Base-by-base conservation (phyloP, 2,113 vertebrate species). In the Pygoscelis antarcticus region DNA sequence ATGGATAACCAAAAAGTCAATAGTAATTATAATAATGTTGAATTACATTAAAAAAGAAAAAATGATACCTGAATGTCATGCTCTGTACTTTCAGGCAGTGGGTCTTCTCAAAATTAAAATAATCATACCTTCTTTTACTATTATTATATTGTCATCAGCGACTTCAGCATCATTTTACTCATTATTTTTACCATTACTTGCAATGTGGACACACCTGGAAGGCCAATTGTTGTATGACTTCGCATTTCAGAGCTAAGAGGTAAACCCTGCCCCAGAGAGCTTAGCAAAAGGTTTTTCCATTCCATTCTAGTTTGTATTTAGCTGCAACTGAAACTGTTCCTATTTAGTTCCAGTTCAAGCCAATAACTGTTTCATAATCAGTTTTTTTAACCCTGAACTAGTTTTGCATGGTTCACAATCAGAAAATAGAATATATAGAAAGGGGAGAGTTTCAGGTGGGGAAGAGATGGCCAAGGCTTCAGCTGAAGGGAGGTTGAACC, bases 21-120 rank as follows among this genome's bases (percentile, higher is more conserved):
- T 40, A 80, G 75, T 65, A 83, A 90, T 91, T 80, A 86, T 52
- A 78, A 94, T 92, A 83, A 91, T 57, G 15, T 81, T 82, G 54
- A 94, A 75, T 84, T 86, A 77, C 13, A 74, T 79, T 61, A 44
- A 77, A 91, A 95, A 86, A 52, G 17, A 89, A 91, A 91, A 94
- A 94, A 88, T 38, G 38, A 82, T 51, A 60, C 52, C 2, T 36
- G 60, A 89, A 89, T 68, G 64, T 47, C 47, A 27, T 66, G 16
- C 9, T 71, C 51, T 89, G 13, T 69, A 71, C 11, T 95, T 91
- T 77, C 74, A 89, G 47, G 38, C 12, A 87, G 44, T 36, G 26
- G 3, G 12, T 84, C 7, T 78, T 30, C 16, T 77, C 51, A 75
- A 58, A 78, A 40, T 83, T 61, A 88, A 72, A 40, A 11, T 36